phyloP scores from a whole-genome alignment of 2,888 invertebrate species.

The Temnothorax ravouxi region DNA sequence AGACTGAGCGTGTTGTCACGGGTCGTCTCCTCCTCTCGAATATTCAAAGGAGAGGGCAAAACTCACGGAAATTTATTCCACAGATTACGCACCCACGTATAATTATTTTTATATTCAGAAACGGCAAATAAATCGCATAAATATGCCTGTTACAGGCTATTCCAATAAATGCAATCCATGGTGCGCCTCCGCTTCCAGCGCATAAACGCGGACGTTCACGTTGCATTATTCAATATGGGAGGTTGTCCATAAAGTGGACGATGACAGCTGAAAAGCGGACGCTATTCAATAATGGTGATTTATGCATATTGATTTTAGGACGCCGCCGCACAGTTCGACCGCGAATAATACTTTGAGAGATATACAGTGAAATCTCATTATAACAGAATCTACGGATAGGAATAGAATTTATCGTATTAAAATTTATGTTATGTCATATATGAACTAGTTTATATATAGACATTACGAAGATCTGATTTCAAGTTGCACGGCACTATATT shows the following conservation, averaged over 20 bases:
- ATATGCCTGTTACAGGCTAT: not conserved
- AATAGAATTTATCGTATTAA: not conserved
- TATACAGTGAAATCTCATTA: not conserved
- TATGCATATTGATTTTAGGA: conserved; percentile 36
- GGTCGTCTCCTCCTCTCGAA: conserved; percentile 20
- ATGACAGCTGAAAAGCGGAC: conserved; percentile 27
- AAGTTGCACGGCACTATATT: not conserved
- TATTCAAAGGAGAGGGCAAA: not conserved
- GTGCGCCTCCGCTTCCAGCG: not conserved
- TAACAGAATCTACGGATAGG: not conserved
- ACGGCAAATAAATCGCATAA: not conserved
- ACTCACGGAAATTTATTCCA: conserved; percentile 6
- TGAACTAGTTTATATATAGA: not conserved
- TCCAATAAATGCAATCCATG: conserved; percentile 12
- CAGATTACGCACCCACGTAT: not conserved
- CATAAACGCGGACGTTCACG: conserved; percentile 23
- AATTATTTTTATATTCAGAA: not conserved
- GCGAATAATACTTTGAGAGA: conserved; percentile 3
- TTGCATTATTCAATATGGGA: conserved; percentile 41
- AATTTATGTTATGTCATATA: conserved; percentile 5
- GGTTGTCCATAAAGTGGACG: conserved; percentile 15
- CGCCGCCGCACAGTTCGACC: not conserved
- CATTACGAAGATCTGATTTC: not conserved
- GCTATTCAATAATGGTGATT: conserved; percentile 36
- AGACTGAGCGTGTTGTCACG: conserved; percentile 57